Percentiles rank a stretch among this genome's conserved stretches.
Evolutionary conservation across 2,888 invertebrate genomes (phyloP).

Genomic region (Anagyrus pseudococci): DNA sequence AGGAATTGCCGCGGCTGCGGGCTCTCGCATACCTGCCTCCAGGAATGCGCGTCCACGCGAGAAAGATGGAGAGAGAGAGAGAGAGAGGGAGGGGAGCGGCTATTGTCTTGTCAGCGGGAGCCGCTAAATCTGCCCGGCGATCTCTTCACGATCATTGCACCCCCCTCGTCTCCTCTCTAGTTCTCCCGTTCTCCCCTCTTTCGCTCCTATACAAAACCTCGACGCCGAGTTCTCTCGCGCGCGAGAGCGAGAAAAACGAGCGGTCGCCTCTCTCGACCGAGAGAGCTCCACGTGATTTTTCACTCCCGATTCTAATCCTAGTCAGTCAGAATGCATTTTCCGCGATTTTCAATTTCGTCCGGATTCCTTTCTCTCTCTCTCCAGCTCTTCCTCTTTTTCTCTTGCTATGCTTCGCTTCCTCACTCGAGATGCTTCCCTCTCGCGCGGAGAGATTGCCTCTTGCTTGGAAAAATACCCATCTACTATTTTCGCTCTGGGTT

Average conservation of each 20-base stretch:
- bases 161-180: conserved; percentile 36
- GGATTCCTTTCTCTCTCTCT: neutral
- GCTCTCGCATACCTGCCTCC: conserved; percentile 47
- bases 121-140: conserved; percentile 58
- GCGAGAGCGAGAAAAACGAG: conserved; percentile 1
- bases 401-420: too few species aligned
- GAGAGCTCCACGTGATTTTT: conserved; percentile 9
- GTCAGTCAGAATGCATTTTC: conserved; percentile 1
- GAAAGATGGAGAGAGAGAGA: too few species aligned
- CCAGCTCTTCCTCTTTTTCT: neutral
- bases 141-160: conserved; percentile 55
- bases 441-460: too few species aligned
- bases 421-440: too few species aligned
- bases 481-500: too few species aligned
- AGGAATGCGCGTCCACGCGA: conserved; percentile 55
- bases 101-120: conserved; percentile 59
- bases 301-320: conserved; percentile 25
- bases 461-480: too few species aligned
- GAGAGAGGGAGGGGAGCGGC: conserved; percentile 54
- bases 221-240: conserved; percentile 42
- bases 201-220: too few species aligned
- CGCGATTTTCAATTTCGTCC: conserved; percentile 14
- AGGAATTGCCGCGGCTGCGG: neutral
- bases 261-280: neutral
- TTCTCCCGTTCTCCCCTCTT: conserved; percentile 32